These are phyloP conservation scores for Drosophila mauritiana DNA, from an alignment of 1,140 invertebrate species.

Conservation along the genomic window DNA sequence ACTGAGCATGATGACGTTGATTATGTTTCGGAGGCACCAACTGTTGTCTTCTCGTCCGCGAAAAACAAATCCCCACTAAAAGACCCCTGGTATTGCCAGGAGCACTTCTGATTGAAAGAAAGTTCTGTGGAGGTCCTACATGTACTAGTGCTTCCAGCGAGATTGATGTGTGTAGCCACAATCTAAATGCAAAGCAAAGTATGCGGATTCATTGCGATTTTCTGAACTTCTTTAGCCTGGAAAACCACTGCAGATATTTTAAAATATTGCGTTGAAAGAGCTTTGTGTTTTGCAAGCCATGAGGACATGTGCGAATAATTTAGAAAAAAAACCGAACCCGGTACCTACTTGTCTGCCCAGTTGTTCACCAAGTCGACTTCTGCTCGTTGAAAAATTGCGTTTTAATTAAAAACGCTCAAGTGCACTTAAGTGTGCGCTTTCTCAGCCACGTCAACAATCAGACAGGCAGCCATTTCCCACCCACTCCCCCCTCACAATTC, in stretches of 20 bases:
- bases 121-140: conserved; percentile 12
- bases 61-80: conserved; percentile 53
- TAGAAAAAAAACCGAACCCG: conserved; percentile 3
- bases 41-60: conserved; percentile 17
- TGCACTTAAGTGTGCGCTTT: conserved; percentile 79
- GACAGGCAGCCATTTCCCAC: conserved; percentile 47
- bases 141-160: conserved; percentile 17
- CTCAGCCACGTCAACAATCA: conserved; percentile 70
- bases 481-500: conserved; percentile 35
- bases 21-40: conserved; percentile 55
- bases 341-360: conserved; percentile 21
- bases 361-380: conserved; percentile 35
- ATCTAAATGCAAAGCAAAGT: conserved; percentile 31
- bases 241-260: neutral
- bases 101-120: conserved; percentile 59
- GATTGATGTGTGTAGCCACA: conserved; percentile 61
- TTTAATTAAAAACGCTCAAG: conserved; percentile 83
- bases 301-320: conserved; percentile 19
- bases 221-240: neutral
- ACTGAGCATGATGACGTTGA: conserved; percentile 66
- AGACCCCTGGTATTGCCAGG: conserved; percentile 41
- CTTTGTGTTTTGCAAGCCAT: neutral
- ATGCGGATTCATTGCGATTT: conserved; percentile 9
- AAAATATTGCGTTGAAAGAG: conserved; percentile 16
- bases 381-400: conserved; percentile 74